These are phyloP conservation scores for Gorsachius magnificus DNA, from an alignment of 2,797 vertebrate species.

Conservation along the genomic window DNA sequence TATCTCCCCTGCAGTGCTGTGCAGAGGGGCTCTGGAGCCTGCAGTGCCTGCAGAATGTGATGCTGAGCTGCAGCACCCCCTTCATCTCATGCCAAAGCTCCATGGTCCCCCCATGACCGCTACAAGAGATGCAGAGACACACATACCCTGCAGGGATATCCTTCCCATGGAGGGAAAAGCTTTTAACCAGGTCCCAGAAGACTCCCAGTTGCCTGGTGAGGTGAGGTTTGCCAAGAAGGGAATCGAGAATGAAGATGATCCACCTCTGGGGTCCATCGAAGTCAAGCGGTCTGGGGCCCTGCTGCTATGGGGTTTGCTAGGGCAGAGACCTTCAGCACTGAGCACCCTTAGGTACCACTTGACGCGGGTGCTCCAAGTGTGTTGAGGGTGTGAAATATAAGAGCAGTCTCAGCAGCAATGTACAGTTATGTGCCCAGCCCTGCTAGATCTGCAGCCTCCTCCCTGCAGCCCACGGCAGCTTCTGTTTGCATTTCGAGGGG, in stretches of 20 bases:
- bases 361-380: accelerated
- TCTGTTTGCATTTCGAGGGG: accelerated
- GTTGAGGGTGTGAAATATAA: background rate
- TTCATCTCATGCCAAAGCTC: background rate
- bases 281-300: background rate
- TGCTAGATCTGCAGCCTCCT: background rate
- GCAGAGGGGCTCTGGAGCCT: background rate
- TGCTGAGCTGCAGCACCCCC: background rate
- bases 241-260: background rate
- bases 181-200: background rate
- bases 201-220: background rate
- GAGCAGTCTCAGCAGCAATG: accelerated
- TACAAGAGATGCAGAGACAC: background rate
- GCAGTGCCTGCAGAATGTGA: background rate
- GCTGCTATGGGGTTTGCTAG: background rate
- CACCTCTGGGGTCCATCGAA: background rate
- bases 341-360: accelerated
- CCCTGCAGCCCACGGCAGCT: background rate
- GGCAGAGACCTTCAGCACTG: background rate
- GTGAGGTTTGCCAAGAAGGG: background rate
- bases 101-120: accelerated
- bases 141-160: background rate
- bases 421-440: accelerated
- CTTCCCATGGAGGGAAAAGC: background rate
- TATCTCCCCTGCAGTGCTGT: accelerated